These are phyloP conservation scores for Morpho achilles DNA, from an alignment of 2,888 invertebrate species.

Conservation along the genomic window DNA sequence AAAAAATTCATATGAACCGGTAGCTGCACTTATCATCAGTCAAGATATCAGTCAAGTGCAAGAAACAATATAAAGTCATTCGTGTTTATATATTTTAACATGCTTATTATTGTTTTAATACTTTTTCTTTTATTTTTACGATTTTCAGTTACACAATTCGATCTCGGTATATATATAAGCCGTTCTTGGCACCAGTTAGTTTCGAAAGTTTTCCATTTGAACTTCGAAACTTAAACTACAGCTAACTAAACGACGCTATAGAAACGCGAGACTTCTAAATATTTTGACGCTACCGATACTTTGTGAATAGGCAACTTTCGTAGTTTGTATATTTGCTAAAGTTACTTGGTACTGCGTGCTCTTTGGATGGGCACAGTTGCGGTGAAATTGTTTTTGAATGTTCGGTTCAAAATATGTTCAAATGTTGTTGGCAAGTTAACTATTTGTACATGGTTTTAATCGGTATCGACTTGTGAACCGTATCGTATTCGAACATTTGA, in stretches of 20 bases:
- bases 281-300: slow-evolving; percentile 25
- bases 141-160: slow-evolving; percentile 8
- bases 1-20: too few relatives aligned
- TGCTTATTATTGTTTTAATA: slow-evolving; percentile 1
- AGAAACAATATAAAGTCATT: too few relatives aligned
- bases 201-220: slow-evolving; percentile 21
- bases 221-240: slow-evolving; percentile 21
- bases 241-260: slow-evolving; percentile 24
- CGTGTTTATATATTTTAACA: background rate
- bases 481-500: too few relatives aligned
- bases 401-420: background rate
- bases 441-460: too few relatives aligned
- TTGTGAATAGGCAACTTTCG: slow-evolving; percentile 17
- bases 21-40: too few relatives aligned
- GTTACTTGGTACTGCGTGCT: slow-evolving; percentile 4
- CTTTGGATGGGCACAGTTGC: background rate
- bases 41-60: too few relatives aligned
- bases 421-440: too few relatives aligned
- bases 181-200: slow-evolving; percentile 15
- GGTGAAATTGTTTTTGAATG: background rate
- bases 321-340: slow-evolving; percentile 17
- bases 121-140: slow-evolving; percentile 9
- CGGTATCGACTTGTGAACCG: too few relatives aligned
- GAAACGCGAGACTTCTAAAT: slow-evolving; percentile 23
- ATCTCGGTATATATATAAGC: slow-evolving; percentile 8